Conservation (phyloP, 2,113 vertebrate genomes). For the Mastomys natalensis region DNA sequence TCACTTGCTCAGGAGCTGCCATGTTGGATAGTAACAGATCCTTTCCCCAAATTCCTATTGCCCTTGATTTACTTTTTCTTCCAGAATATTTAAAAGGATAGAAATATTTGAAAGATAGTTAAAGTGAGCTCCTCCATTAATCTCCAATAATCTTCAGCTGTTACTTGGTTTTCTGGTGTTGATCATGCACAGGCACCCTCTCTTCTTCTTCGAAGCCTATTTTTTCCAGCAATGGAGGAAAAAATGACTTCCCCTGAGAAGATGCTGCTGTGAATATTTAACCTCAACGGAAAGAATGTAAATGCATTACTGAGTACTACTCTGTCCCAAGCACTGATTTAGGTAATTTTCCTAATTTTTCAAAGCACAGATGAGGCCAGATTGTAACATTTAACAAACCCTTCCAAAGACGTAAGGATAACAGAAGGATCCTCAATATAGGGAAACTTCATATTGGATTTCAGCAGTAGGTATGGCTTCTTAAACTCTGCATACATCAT, state of each 20-base stretch:
- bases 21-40: neutral
- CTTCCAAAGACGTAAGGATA: constrained; percentile 21
- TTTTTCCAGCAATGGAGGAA: neutral
- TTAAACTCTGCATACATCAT: neutral
- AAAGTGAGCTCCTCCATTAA: neutral
- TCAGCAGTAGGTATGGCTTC: neutral
- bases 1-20: neutral
- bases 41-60: neutral
- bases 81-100: neutral
- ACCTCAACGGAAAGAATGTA: neutral
- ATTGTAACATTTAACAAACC: constrained; percentile 52
- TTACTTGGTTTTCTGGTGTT: neutral
- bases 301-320: neutral
- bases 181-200: neutral
- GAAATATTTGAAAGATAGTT: neutral
- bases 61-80: constrained; percentile 15
- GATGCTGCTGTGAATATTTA: neutral
- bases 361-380: constrained; percentile 42
- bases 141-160: neutral
- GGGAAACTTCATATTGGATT: constrained; percentile 26
- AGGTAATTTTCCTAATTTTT: constrained; percentile 26
- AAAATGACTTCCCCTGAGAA: neutral
- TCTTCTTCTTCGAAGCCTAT: neutral
- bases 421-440: constrained; percentile 39
- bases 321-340: neutral